Base-by-base conservation (phyloP, 2,113 vertebrate species). In the Nibea albiflora region DNA sequence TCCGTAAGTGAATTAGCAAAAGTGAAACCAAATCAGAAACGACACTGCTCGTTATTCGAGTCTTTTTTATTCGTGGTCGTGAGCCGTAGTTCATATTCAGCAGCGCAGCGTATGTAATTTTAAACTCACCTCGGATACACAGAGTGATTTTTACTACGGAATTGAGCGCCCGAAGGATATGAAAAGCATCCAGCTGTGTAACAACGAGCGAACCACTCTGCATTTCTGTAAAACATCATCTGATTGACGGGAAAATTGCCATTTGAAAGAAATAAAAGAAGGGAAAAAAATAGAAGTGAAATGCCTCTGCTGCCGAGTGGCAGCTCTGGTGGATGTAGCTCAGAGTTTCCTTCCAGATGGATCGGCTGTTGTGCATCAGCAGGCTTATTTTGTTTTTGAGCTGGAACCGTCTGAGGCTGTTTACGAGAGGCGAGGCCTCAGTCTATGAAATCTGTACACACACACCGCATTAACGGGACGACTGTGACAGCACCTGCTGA, bases 401-500 rank as follows among this genome's bases (percentile, higher is more conserved):
- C 71, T 77, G 60, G n/a, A 78, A 72, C 53, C 44, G 75, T 78
- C 79, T 87, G 63, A 64, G 76, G 76, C 70, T 85, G 73, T 91
- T 89, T 87, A 89, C 64, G 12, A 35, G 11, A 57, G 53, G 50
- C 20, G 12, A 68, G 56, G 70, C 20, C 52, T 76, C 70, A n/a
- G 87, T 83, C 80, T 73, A 54, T 80, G 76, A 86, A 83, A 80
- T 53, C 49, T 44, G 76, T 70, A 86, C 83, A 87, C 78, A 77
- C 62, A 87, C 70, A 31, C 1, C 49, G 15, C 49, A 22, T 64
- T 63, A 83, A 83, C 85, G 77, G 84, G 82, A 84, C 76, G 78
- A 65, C 24, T 63, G 71, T 82, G 89, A 83, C 68, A 35, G 90
- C 83, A 89, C 89, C 86, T 86, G 85, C 85, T 78, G 86, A 78